Evolutionary conservation across 2,888 invertebrate genomes (phyloP).

Genomic region (Hirtodrosophila duncani): DNA sequence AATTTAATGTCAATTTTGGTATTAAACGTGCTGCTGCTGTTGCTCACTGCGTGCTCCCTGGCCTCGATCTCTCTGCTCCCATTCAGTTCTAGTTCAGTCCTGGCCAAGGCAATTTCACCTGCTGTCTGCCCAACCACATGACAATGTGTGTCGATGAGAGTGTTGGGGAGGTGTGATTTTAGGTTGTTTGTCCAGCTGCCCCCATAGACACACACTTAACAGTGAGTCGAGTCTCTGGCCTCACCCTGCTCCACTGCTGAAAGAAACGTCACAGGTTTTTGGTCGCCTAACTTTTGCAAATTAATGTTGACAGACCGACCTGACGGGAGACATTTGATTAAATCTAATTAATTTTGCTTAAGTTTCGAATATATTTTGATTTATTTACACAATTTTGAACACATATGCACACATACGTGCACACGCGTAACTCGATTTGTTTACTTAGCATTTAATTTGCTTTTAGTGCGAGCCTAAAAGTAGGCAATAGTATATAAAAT

Average conservation of each 20-base stretch:
- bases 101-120: too few species aligned
- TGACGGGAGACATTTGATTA: constrained; percentile 54
- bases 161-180: too few species aligned
- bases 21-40: constrained; percentile 66
- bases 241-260: too few species aligned
- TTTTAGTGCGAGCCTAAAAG: constrained; percentile 30
- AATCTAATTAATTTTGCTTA: constrained; percentile 62
- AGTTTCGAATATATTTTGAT: constrained; percentile 12
- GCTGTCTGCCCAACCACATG: constrained; percentile 20
- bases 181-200: constrained; percentile 28
- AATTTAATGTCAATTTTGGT: constrained; percentile 73
- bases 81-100: too few species aligned
- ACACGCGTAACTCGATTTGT: too few species aligned
- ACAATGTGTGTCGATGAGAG: too few species aligned
- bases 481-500: constrained; percentile 33
- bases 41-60: not conserved
- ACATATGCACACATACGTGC: too few species aligned
- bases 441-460: constrained; percentile 37
- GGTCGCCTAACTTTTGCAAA: constrained; percentile 45
- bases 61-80: not conserved
- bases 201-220: not conserved
- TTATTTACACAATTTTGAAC: constrained; percentile 4
- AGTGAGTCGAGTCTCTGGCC: not conserved
- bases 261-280: too few species aligned
- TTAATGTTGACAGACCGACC: constrained; percentile 60